Percentiles rank a stretch among this genome's conserved stretches.
Conservation (phyloP, 2,113 vertebrate species). For the Cyanoramphus novaezelandiae region DNA sequence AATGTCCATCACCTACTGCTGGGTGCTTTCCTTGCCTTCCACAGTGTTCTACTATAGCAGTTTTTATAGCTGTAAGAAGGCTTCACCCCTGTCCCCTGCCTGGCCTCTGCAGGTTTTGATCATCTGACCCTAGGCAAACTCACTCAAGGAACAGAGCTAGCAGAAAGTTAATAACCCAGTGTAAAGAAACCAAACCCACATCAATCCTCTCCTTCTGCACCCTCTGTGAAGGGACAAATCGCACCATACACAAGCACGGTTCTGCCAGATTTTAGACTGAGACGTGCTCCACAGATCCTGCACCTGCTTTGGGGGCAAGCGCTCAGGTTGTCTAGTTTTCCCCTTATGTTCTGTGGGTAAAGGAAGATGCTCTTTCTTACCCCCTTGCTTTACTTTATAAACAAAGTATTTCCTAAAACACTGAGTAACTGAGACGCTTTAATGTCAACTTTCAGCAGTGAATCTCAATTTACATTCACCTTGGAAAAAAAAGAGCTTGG, state of each 20-base stretch:
- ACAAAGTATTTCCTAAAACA: neutral
- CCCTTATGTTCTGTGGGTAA: neutral
- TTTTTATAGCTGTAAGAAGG: neutral
- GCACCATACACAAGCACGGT: neutral
- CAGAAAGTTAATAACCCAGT: neutral
- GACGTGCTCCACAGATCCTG: neutral
- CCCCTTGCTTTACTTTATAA: neutral
- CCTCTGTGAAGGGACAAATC: neutral
- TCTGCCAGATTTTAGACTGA: neutral
- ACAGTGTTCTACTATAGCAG: neutral
- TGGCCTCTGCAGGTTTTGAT: neutral
- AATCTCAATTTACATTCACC: neutral
- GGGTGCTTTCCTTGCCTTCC: neutral
- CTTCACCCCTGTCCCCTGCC: neutral
- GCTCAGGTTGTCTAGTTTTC: neutral
- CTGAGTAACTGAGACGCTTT: neutral
- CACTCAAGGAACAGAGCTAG: neutral
- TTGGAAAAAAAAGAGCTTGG: neutral
- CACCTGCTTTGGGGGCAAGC: neutral
- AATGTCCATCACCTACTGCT: accelerated
- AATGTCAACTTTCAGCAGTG: neutral
- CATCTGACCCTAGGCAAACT: neutral
- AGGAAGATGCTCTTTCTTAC: neutral
- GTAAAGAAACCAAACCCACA: neutral
- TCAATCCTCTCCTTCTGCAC: neutral